Evolutionary conservation across 2,113 vertebrate genomes (phyloP), one percentile per base, ranked within the genome.

Genomic region (Ia io): DNA sequence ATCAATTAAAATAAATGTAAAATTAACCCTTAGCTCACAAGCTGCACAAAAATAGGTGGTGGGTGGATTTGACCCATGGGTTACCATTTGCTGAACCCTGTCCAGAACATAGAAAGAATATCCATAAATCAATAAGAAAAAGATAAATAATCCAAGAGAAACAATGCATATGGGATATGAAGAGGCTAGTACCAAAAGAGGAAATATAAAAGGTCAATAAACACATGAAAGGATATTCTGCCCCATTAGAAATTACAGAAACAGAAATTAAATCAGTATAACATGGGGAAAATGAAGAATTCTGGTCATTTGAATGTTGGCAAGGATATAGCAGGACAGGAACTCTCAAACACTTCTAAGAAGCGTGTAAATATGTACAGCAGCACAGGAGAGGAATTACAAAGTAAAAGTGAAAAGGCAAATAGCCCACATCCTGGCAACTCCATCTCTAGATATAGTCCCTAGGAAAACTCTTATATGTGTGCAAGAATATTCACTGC

Each of bases 101-200:
- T 61, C 20, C 73, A 80, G 65, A 89, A 47, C 79, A 56, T 35
- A 84, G 30, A 77, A 89, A 94, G 47, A 90, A 84, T 77, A 67
- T 20, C 61, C 51, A 51, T 47, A 94, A 91, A 49, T 47, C 53
- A 84, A 9, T 73, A 78, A 70, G 13, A 87, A 82, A 93, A 93
- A 89, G 49, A 69, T 85, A 93, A 76, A 84, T 80, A 91, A 96
- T 44, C 61, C n/a, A 95, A 94, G 42, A 90, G 35, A 96, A 88
- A 96, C 79, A 92, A 90, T 49, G 32, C 35, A 65, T 30, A 42
- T 70, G 56, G 49, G 32, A 30, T 56, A 95, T 35, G 44, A 88
- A 61, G 16, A 69, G 20, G 20, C 17, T 88, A 77, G 65, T 73
- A 93, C 91, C 53, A 89, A 77, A 86, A 40, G 16, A 95, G 11